Conservation (phyloP, 2,113 vertebrate genomes). For the Sebastes schlegelii region DNA sequence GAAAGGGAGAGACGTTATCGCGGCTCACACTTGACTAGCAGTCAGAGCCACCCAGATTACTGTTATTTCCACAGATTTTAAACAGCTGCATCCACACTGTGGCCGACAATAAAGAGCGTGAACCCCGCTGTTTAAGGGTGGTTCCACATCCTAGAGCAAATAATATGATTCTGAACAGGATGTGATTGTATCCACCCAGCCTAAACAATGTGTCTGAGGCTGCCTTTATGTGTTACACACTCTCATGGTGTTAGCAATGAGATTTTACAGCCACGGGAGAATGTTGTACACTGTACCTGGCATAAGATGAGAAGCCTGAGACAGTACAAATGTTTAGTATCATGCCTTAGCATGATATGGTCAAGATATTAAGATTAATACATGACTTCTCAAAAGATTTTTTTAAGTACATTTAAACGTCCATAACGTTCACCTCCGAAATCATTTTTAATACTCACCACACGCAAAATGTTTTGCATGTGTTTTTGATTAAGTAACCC, state of each 20-base stretch:
- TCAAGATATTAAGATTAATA: neutral
- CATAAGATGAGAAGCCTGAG: neutral
- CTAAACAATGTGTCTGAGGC: constrained; percentile 13
- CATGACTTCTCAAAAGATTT: neutral
- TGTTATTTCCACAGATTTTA: constrained; percentile 68
- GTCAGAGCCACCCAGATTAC: constrained; percentile 69
- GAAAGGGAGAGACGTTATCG: constrained; percentile 71
- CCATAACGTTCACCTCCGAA: neutral
- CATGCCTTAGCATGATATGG: neutral
- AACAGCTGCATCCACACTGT: constrained; percentile 58
- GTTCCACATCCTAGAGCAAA: constrained; percentile 46
- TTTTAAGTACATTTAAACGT: neutral
- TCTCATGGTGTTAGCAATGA: neutral
- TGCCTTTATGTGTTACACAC: constrained; percentile 16
- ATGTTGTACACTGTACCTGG: neutral
- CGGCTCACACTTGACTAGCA: constrained; percentile 63
- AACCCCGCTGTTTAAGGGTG: constrained; percentile 38
- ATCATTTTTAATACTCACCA: neutral
- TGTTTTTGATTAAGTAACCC: neutral
- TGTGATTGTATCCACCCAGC: constrained; percentile 17
- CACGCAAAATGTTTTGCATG: neutral
- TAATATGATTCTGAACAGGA: constrained; percentile 40
- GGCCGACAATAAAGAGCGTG: constrained; percentile 37
- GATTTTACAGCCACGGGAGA: neutral
- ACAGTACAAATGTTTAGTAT: neutral